phyloP scores from a whole-genome alignment of 2,888 invertebrate genomes.

The Athalia rosae region DNA sequence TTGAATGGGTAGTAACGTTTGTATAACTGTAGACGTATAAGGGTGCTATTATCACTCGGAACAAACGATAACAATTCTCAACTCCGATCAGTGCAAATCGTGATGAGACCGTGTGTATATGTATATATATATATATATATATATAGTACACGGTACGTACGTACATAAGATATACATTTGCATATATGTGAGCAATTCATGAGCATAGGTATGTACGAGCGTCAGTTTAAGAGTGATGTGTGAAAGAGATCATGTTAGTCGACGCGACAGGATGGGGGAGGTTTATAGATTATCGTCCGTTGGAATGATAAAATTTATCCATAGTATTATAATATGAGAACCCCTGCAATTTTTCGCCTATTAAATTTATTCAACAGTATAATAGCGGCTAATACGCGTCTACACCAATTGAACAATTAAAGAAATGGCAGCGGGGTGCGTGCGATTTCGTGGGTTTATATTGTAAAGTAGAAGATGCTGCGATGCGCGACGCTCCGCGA shows the following conservation, averaged over 20 bases:
- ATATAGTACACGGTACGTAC: too few relatives aligned
- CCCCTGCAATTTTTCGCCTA: constrained; percentile 70
- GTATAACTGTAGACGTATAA: background rate
- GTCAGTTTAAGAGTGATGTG: constrained; percentile 55
- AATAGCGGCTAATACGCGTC: constrained; percentile 66
- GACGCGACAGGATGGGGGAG: constrained; percentile 13
- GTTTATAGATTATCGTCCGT: background rate
- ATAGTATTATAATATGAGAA: constrained; percentile 58
- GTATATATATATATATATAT: constrained; percentile 2
- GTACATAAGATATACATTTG: too few relatives aligned
- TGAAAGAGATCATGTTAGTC: constrained; percentile 43
- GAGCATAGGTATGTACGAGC: constrained; percentile 41
- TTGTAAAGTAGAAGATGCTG: constrained; percentile 18
- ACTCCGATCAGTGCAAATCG: constrained; percentile 41
- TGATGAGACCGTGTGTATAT: background rate
- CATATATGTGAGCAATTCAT: background rate
- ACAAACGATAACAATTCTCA: constrained; percentile 47
- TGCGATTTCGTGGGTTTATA: constrained; percentile 56
- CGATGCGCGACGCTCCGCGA: background rate
- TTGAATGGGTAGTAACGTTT: constrained; percentile 63
- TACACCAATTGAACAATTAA: constrained; percentile 69
- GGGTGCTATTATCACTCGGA: constrained; percentile 36
- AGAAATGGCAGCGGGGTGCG: constrained; percentile 59
- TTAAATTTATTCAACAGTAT: constrained; percentile 69
- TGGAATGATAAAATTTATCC: background rate